Conservation (phyloP, 2,888 invertebrate species). For the Hypsopygia costalis region DNA sequence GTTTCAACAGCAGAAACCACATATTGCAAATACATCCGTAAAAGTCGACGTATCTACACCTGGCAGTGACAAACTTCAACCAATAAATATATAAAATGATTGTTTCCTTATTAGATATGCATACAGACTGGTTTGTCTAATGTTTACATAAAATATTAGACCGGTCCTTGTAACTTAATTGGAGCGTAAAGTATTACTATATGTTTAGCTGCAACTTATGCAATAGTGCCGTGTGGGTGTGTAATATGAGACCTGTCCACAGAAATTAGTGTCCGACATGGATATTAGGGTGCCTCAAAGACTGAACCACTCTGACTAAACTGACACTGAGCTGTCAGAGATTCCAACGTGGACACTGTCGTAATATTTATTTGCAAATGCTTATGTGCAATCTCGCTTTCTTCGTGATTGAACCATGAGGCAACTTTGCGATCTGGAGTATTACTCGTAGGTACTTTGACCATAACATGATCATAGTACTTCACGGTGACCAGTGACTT, state of each 20-base stretch:
- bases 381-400: slow-evolving; percentile 3
- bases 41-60: no score
- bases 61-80: no score
- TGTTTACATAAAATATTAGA: slow-evolving; percentile 51
- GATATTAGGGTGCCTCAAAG: slow-evolving; percentile 35
- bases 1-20: no score
- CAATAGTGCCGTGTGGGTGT: slow-evolving; percentile 39
- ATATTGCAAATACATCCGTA: no score
- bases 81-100: slow-evolving; percentile 5
- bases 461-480: no score
- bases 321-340: slow-evolving; percentile 1
- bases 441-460: no score
- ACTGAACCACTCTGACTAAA: not conserved
- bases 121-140: slow-evolving; percentile 28
- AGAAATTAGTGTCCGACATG: slow-evolving; percentile 40
- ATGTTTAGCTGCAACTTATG: slow-evolving; percentile 36
- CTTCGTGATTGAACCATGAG: not conserved
- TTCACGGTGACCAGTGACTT: no score
- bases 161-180: slow-evolving; percentile 56
- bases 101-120: slow-evolving; percentile 14
- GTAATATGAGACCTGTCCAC: slow-evolving; percentile 52
- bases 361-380: slow-evolving; percentile 12
- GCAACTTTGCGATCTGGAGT: not conserved
- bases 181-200: slow-evolving; percentile 64
- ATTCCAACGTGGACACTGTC: slow-evolving; percentile 17